phyloP scores from a whole-genome alignment of 2,113 vertebrate genomes.

The Phoxinus phoxinus region DNA sequence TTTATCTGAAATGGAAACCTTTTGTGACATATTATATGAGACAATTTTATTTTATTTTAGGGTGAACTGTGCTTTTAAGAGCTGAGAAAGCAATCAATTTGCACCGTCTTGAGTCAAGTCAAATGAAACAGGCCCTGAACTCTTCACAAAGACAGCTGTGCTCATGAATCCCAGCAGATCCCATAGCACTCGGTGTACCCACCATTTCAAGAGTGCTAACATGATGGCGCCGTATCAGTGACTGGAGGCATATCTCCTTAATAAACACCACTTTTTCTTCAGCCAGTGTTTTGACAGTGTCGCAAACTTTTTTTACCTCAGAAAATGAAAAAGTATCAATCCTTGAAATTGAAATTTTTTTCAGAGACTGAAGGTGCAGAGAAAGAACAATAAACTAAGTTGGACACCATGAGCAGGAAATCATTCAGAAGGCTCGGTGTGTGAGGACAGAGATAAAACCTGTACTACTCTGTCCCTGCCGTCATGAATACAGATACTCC shows the following conservation, averaged over 20 bases:
- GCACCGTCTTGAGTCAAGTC: neutral
- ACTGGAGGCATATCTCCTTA: slow-evolving; percentile 30
- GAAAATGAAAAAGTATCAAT: slow-evolving; percentile 36
- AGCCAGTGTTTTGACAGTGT: slow-evolving; percentile 28
- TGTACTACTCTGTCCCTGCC: neutral
- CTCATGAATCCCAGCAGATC: slow-evolving; percentile 17
- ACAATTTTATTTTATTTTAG: neutral
- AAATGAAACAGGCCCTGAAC: neutral
- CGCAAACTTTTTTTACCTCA: neutral
- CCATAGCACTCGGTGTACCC: neutral
- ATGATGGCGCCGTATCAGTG: slow-evolving; percentile 25
- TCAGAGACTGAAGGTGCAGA: slow-evolving; percentile 21
- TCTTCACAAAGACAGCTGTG: neutral
- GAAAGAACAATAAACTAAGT: slow-evolving; percentile 37
- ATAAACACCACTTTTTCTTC: slow-evolving; percentile 34
- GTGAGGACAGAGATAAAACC: slow-evolving; percentile 34
- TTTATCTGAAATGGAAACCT: too few relatives aligned
- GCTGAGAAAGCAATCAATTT: slow-evolving; percentile 4
- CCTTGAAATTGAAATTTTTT: slow-evolving; percentile 46
- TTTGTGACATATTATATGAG: neutral
- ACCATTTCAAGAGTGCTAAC: neutral
- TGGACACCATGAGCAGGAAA: slow-evolving; percentile 23
- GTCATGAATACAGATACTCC: slow-evolving; percentile 27
- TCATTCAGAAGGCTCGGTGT: slow-evolving; percentile 24
- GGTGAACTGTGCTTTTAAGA: neutral